A percentile compares a stretch with the other conserved stretches of the same genome.
These are phyloP conservation scores for Sandelia bainsii DNA, from an alignment of 2,797 vertebrate species.

Conservation along the genomic window DNA sequence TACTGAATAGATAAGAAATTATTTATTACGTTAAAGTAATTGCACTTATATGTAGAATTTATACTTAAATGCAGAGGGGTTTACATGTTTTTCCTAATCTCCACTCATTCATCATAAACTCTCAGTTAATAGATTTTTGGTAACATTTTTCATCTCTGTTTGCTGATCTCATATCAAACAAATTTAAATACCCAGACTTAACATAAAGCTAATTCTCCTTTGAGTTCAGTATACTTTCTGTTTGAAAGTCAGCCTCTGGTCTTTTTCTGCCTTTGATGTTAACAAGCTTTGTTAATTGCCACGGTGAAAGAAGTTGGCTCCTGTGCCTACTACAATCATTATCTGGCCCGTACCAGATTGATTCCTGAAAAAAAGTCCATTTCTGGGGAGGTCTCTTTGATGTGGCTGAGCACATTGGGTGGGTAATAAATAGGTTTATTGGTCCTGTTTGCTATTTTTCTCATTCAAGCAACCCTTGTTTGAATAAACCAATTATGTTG, in stretches of 20 bases:
- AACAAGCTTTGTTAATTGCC: constrained; percentile 75
- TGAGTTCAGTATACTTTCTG: constrained; percentile 46
- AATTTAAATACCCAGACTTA: constrained; percentile 38
- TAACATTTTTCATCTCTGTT: background rate
- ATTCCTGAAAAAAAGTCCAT: constrained; percentile 35
- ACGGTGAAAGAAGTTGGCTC: constrained; percentile 53
- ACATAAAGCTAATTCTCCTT: constrained; percentile 42
- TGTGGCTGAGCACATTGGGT: constrained; percentile 45
- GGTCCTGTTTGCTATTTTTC: constrained; percentile 51
- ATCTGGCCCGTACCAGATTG: constrained; percentile 52
- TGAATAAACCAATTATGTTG: constrained; percentile 46
- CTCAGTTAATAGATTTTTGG: background rate
- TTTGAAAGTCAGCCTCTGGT: constrained; percentile 58
- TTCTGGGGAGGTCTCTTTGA: constrained; percentile 65
- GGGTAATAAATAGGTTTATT: constrained; percentile 59
- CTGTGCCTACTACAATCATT: constrained; percentile 60
- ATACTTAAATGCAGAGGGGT: background rate
- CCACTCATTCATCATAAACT: constrained; percentile 1
- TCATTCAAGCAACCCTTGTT: constrained; percentile 34
- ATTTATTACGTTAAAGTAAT: background rate
- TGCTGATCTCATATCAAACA: constrained; percentile 17
- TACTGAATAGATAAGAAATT: background rate
- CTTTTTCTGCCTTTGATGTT: constrained; percentile 74
- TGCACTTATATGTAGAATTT: background rate
- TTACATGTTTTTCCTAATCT: background rate